Base-by-base conservation (phyloP, 2,113 vertebrate species). In the Limnothrissa miodon region DNA sequence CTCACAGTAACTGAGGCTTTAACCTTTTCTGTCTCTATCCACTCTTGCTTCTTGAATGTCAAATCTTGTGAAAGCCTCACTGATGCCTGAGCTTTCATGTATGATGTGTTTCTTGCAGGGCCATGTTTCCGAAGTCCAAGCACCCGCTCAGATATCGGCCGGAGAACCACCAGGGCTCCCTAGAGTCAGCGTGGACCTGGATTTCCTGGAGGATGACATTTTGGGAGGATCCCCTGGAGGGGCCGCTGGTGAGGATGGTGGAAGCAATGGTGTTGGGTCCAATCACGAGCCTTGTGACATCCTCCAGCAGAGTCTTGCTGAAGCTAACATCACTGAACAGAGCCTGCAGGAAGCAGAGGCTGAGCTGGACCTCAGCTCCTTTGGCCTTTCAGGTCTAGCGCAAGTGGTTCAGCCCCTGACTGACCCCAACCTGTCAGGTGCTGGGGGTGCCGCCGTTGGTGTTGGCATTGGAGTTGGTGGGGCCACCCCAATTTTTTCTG, bases 241-340 rank as follows among this genome's bases (percentile, higher is more conserved):
- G 0, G 84, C 84, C 0, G 85, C 84, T 0, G 89, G 85, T 39
- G 93, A 92, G 39, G 94, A 93, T 39, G 91, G 90, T 45, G 93
- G 93, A 48, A 94, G 92, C 90, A 94, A 93, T 82, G 93, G 93
- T 86, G 92, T 94, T 78, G 94, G 93, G 86, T 92, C 91, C 3
- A 95, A 93, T 45, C 86, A 97, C 0, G 97, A 97, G 86, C 96
- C 98, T 0, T 99, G 98, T 10, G 98, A 99, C 94, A 99, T 99
- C 92, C 95, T 99, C 2, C 98, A 98, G 91, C 98, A 98, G 95
- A 99, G 97, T 89, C 91, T 99, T 83, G 97, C 98, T 0, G 98
- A 99, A 89, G 98, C 98, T 81, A 99, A 99, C 92, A 99, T 99
- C 94, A 99, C 98, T 0, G 97, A 99, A 90, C 98, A 99, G 91